phyloP scores from a whole-genome alignment of 2,888 invertebrate genomes.

The Agrochola litura region DNA sequence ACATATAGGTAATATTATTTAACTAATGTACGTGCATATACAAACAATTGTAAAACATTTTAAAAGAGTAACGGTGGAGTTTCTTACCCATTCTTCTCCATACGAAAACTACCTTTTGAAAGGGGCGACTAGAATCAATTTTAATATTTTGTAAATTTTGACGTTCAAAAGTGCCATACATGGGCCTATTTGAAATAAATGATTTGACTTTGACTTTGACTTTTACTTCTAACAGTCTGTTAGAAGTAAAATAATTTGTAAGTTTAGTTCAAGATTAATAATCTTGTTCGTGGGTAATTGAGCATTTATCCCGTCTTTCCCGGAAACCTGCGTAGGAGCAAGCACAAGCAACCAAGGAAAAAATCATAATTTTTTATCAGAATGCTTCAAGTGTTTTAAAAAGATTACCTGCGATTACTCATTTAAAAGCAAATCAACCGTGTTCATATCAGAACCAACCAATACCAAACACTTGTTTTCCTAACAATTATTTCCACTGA shows the following conservation, averaged over 20 bases:
- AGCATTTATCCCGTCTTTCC: background rate
- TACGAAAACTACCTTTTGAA: too few relatives aligned
- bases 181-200: too few relatives aligned
- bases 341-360: background rate
- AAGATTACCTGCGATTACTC: background rate
- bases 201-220: too few relatives aligned
- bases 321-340: background rate
- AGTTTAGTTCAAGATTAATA: background rate
- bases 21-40: too few relatives aligned
- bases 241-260: background rate
- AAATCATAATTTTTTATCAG: background rate
- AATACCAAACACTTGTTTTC: too few relatives aligned
- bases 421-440: background rate
- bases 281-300: background rate
- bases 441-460: background rate
- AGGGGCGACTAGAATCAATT: too few relatives aligned
- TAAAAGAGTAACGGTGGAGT: too few relatives aligned
- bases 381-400: background rate
- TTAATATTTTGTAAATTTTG: too few relatives aligned
- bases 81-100: too few relatives aligned
- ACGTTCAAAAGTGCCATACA: too few relatives aligned
- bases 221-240: constrained; percentile 23
- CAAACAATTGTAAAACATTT: too few relatives aligned
- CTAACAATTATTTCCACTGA: background rate
- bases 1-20: too few relatives aligned